Conservation (phyloP, 1,140 invertebrate genomes). For the Leptopilina clavipes region DNA sequence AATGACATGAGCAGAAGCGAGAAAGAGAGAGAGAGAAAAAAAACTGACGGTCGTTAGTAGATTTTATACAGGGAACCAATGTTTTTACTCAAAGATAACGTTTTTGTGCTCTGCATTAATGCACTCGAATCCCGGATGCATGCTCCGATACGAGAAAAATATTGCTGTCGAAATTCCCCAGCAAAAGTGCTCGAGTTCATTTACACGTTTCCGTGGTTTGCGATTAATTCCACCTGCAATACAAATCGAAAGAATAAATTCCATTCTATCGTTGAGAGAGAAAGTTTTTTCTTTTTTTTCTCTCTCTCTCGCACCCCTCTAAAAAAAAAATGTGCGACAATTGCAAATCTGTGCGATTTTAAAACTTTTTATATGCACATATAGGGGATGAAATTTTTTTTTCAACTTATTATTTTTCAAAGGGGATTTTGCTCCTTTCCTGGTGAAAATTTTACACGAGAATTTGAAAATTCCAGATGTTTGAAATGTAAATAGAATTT, state of each 20-base stretch:
- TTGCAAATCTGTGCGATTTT: constrained; percentile 2
- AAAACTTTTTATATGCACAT: not conserved
- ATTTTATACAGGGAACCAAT: constrained; percentile 48
- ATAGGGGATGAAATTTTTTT: not conserved
- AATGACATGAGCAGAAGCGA: constrained; percentile 8
- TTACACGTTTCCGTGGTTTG: constrained; percentile 27
- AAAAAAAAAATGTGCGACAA: not conserved
- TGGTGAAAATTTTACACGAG: too few species aligned
- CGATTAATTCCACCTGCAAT: constrained; percentile 24
- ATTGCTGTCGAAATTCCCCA: constrained; percentile 24
- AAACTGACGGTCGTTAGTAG: constrained; percentile 9
- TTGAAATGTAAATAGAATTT: too few species aligned
- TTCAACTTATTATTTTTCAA: not conserved
- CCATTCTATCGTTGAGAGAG: constrained; percentile 15
- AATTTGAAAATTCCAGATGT: too few species aligned
- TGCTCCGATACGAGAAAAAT: constrained; percentile 16
- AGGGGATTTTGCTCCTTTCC: too few species aligned
- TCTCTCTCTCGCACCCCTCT: not conserved
- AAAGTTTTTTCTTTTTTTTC: not conserved
- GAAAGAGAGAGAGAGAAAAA: not conserved
- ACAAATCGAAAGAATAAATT: constrained; percentile 28
- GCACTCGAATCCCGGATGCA: constrained; percentile 41
- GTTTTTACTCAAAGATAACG: constrained; percentile 61
- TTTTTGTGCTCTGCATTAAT: constrained; percentile 52
- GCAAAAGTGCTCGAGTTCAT: constrained; percentile 27